These are phyloP conservation scores for Actias luna DNA, from an alignment of 2,888 invertebrate species.

Conservation along the genomic window DNA sequence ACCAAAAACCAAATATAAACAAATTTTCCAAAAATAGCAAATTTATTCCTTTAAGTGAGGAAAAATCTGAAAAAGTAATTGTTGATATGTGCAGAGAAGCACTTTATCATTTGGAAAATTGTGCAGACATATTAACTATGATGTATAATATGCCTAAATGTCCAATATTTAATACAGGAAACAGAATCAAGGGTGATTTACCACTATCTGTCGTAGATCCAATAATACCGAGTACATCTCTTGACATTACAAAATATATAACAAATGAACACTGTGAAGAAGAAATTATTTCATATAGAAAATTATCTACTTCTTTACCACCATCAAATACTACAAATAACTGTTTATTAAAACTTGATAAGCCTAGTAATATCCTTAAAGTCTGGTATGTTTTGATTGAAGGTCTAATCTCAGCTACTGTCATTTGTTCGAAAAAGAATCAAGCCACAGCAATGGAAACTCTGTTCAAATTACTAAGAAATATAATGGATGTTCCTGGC, in stretches of 20 bases:
- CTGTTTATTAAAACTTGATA: conserved; percentile 86
- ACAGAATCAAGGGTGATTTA: conserved; percentile 89
- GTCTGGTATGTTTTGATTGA: conserved; percentile 95
- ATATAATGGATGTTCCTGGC: conserved; percentile 90
- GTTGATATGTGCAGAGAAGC: conserved; percentile 88
- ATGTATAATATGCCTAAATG: conserved; percentile 98
- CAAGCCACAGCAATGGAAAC: conserved; percentile 94
- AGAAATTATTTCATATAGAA: conserved; percentile 85
- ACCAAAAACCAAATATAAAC: conserved; percentile 64
- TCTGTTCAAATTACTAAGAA: conserved; percentile 91
- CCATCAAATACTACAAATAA: conserved; percentile 74
- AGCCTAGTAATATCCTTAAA: conserved; percentile 91
- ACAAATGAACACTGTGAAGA: conserved; percentile 85
- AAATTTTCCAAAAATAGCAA: conserved; percentile 76
- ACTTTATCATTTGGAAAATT: conserved; percentile 91
- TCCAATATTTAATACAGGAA: conserved; percentile 94
- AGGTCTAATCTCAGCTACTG: conserved; percentile 90
- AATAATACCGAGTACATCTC: conserved; percentile 87
- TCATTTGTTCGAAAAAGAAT: conserved; percentile 93
- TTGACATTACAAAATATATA: conserved; percentile 86
- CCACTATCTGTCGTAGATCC: conserved; percentile 92
- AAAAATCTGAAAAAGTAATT: conserved; percentile 73
- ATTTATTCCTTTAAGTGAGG: conserved; percentile 72
- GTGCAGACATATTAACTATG: conserved; percentile 92
- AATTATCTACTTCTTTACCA: conserved; percentile 79